phyloP scores from a whole-genome alignment of 2,888 invertebrate genomes.

The Bimastos eiseni region DNA sequence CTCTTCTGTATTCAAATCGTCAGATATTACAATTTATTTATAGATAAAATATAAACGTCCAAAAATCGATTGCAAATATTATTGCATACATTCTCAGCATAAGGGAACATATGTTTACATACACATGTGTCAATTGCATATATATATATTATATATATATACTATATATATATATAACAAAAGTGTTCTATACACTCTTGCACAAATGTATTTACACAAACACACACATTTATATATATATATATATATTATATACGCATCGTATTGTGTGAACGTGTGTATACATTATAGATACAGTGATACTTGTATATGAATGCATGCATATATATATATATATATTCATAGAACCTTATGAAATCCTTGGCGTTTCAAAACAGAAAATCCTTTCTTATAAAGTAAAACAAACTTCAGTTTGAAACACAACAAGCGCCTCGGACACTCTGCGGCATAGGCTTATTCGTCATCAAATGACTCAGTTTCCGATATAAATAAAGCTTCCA shows the following conservation, averaged over 20 bases:
- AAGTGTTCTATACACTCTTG: too few relatives aligned
- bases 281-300: background rate
- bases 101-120: too few relatives aligned
- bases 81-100: too few relatives aligned
- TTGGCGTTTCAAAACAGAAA: background rate
- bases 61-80: too few relatives aligned
- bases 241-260: background rate
- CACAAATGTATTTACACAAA: background rate
- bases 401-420: background rate
- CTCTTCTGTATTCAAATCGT: too few relatives aligned
- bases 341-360: background rate
- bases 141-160: too few relatives aligned
- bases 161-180: too few relatives aligned
- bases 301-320: background rate
- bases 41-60: too few relatives aligned
- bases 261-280: background rate
- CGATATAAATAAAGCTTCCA: background rate
- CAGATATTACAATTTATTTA: too few relatives aligned
- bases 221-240: background rate
- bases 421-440: background rate
- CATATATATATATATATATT: constrained; percentile 9
- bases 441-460: background rate
- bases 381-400: background rate
- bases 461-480: background rate
- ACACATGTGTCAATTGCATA: too few relatives aligned